These are phyloP conservation scores for Sisor rabdophorus DNA, from an alignment of 2,113 vertebrate species.

Conservation along the genomic window DNA sequence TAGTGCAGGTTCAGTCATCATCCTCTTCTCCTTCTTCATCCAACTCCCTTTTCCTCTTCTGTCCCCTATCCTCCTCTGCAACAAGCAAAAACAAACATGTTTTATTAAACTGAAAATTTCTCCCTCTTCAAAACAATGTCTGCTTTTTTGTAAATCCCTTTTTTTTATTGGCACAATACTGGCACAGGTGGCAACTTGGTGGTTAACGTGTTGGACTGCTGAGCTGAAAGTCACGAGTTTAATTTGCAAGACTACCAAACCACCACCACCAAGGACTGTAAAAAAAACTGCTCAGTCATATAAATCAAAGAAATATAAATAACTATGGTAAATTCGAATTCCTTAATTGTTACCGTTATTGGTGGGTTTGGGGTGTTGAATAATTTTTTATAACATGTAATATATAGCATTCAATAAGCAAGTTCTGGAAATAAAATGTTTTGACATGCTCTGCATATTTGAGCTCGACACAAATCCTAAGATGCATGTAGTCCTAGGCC, in stretches of 20 bases:
- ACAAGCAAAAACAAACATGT: not conserved
- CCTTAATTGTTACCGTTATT: not conserved
- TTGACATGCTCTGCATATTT: not conserved
- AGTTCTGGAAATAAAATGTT: not conserved
- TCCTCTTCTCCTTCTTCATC: constrained; percentile 94
- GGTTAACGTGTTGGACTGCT: too few relatives aligned
- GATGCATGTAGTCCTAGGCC: not conserved
- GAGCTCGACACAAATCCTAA: not conserved
- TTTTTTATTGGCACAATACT: not conserved
- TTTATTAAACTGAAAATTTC: not conserved
- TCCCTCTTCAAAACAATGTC: not conserved
- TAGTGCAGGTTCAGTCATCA: constrained; percentile 71
- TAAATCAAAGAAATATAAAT: too few relatives aligned
- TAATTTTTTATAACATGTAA: too few relatives aligned
- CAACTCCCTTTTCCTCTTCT: constrained; percentile 94
- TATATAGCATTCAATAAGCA: not conserved
- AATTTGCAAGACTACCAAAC: too few relatives aligned
- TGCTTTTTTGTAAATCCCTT: not conserved
- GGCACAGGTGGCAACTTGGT: too few relatives aligned
- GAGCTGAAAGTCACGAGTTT: too few relatives aligned
- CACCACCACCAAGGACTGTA: too few relatives aligned
- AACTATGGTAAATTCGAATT: too few relatives aligned
- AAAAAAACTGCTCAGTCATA: too few relatives aligned
- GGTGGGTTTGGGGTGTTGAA: too few relatives aligned
- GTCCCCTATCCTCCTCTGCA: constrained; percentile 81